Evolutionary conservation across 2,113 vertebrate genomes (phyloP).

Genomic region (Grammomys surdaster): DNA sequence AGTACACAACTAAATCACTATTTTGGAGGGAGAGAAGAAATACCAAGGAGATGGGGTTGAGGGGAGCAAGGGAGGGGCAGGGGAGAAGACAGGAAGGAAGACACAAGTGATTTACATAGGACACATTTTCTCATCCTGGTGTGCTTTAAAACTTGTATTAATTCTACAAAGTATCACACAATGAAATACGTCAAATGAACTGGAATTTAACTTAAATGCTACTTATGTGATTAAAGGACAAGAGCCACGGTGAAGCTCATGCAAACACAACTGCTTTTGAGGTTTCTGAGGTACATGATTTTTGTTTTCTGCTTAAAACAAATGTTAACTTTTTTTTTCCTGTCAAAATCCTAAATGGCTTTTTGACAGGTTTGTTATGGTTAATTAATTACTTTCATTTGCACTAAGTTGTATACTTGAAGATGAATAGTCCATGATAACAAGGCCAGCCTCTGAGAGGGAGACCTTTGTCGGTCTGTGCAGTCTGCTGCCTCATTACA

Average conservation of each 20-base stretch:
- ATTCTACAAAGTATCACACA: conserved; percentile 70
- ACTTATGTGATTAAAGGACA: conserved; percentile 75
- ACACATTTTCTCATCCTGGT: background rate
- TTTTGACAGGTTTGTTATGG: conserved; percentile 87
- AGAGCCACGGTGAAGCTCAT: conserved; percentile 29
- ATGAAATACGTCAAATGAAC: conserved; percentile 64
- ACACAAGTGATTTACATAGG: background rate
- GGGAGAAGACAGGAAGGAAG: background rate
- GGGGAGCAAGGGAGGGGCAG: background rate
- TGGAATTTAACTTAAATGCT: conserved; percentile 63
- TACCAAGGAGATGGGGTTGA: background rate
- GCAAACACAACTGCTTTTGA: conserved; percentile 67
- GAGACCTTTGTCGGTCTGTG: conserved; percentile 89
- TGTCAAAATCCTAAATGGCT: conserved; percentile 85
- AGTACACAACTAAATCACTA: conserved; percentile 52
- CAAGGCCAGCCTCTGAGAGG: conserved; percentile 85
- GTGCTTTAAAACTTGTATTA: conserved; percentile 31
- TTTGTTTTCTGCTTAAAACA: conserved; percentile 81
- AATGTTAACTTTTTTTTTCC: conserved; percentile 81
- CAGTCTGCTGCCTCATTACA: conserved; percentile 90
- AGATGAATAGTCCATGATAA: conserved; percentile 86
- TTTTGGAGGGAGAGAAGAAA: conserved; percentile 54
- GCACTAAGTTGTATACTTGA: conserved; percentile 87
- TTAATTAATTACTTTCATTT: conserved; percentile 90
- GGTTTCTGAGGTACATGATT: conserved; percentile 57